Evolutionary conservation across 2,113 vertebrate species (phyloP).

Genomic region (Riparia riparia): DNA sequence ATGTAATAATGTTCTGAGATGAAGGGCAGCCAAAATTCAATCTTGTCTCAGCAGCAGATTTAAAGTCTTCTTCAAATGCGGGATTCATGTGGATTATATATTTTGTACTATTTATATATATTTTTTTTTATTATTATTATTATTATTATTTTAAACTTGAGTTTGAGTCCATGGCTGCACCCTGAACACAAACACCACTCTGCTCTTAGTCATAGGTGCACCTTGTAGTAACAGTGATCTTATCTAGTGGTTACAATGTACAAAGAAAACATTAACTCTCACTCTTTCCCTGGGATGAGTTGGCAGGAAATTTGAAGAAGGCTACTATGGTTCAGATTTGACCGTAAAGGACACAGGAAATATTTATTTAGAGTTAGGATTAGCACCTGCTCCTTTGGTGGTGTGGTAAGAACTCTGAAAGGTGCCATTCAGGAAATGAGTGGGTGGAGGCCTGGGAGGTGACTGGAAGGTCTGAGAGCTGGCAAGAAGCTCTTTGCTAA

Average conservation of each 20-base stretch:
- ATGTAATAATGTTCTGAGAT: not conserved
- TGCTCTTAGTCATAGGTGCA: not conserved
- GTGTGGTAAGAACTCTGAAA: slow-evolving; percentile 61
- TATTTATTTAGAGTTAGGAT: slow-evolving; percentile 78
- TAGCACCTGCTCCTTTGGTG: slow-evolving; percentile 63
- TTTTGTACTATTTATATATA: not conserved
- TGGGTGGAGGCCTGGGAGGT: slow-evolving; percentile 63
- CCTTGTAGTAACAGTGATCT: not conserved
- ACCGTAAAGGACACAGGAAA: slow-evolving; percentile 72
- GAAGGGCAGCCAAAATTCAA: not conserved
- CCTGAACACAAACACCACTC: not conserved
- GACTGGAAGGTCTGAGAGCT: slow-evolving; percentile 33
- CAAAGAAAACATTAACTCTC: slow-evolving; percentile 17
- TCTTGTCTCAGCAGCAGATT: not conserved
- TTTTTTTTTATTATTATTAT: too few relatives aligned
- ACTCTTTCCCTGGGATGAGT: not conserved
- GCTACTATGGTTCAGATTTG: slow-evolving; percentile 38
- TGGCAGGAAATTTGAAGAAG: slow-evolving; percentile 5
- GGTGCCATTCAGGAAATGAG: slow-evolving; percentile 72
- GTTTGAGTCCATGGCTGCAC: not conserved
- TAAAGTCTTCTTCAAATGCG: not conserved
- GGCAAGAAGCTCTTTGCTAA: slow-evolving; percentile 32
- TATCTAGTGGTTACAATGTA: not conserved
- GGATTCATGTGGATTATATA: not conserved
- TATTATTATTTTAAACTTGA: too few relatives aligned